These are phyloP conservation scores for Varanus salvator DNA, from an alignment of 2,113 vertebrate species.

Conservation along the genomic window DNA sequence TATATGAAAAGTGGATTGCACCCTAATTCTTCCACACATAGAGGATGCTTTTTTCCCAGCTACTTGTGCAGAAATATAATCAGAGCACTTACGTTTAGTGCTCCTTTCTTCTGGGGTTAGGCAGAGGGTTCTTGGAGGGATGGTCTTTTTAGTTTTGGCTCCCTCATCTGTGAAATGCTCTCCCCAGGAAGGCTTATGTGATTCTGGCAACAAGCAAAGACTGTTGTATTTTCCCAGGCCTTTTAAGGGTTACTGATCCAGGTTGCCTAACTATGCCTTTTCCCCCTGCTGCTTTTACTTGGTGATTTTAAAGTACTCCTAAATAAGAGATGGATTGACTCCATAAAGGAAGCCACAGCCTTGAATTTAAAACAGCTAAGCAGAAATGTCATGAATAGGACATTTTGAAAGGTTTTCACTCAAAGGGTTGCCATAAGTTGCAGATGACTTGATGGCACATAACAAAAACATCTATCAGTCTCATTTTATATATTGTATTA, in stretches of 20 bases:
- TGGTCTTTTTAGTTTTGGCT: too few species aligned
- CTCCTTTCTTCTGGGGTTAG: too few species aligned
- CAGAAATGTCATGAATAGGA: too few species aligned
- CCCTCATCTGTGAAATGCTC: not conserved
- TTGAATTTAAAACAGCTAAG: too few species aligned
- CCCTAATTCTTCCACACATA: not conserved
- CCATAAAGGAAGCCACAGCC: too few species aligned
- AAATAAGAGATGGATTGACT: too few species aligned
- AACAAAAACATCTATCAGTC: not conserved
- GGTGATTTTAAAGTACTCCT: not conserved
- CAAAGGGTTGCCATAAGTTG: too few species aligned
- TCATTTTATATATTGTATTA: not conserved
- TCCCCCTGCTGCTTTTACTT: not conserved
- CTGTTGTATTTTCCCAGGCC: not conserved
- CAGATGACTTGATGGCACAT: too few species aligned
- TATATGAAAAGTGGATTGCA: too few species aligned
- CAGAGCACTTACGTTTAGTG: too few species aligned
- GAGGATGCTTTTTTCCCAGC: not conserved
- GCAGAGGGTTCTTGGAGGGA: too few species aligned
- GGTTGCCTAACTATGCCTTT: not conserved
- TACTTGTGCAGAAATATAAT: not conserved
- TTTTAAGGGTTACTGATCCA: not conserved
- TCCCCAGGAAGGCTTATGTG: not conserved
- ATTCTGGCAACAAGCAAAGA: not conserved
- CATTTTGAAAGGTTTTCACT: too few species aligned